Percentiles rank a stretch among this genome's conserved stretches.
Evolutionary conservation across 2,888 invertebrate genomes (phyloP).

Genomic region (Amblyjoppa fuscipennis): DNA sequence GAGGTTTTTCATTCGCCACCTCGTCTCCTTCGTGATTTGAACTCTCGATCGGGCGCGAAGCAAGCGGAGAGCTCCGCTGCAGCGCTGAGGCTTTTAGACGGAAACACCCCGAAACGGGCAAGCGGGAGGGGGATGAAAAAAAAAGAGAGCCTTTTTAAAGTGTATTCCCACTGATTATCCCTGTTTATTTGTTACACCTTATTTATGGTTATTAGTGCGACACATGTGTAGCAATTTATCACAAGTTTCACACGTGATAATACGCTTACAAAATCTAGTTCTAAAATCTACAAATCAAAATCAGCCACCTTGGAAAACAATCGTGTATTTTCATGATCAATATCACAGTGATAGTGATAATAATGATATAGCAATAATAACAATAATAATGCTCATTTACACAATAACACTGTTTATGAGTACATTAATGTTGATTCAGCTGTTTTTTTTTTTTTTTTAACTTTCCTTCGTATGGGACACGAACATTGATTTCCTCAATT

Average conservation of each 20-base stretch:
- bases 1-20: slow-evolving; percentile 55
- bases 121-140: not conserved
- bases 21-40: slow-evolving; percentile 53
- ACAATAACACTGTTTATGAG: too few relatives aligned
- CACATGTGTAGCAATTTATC: not conserved
- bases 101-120: not conserved
- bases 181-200: too few relatives aligned
- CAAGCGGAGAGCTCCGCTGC: not conserved
- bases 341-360: not conserved
- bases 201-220: too few relatives aligned
- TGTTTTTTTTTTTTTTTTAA: not conserved
- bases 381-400: too few relatives aligned
- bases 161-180: not conserved
- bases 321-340: not conserved
- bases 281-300: not conserved
- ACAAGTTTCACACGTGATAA: not conserved
- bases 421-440: too few relatives aligned
- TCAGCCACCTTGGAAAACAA: not conserved
- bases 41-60: slow-evolving; percentile 40
- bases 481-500: not conserved
- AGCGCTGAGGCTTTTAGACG: not conserved
- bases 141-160: not conserved
- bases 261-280: too few relatives aligned
- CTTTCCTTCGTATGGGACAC: too few relatives aligned
- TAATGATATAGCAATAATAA: too few relatives aligned